Conservation (phyloP, 2,113 vertebrate species). For the Anguilla japonica region DNA sequence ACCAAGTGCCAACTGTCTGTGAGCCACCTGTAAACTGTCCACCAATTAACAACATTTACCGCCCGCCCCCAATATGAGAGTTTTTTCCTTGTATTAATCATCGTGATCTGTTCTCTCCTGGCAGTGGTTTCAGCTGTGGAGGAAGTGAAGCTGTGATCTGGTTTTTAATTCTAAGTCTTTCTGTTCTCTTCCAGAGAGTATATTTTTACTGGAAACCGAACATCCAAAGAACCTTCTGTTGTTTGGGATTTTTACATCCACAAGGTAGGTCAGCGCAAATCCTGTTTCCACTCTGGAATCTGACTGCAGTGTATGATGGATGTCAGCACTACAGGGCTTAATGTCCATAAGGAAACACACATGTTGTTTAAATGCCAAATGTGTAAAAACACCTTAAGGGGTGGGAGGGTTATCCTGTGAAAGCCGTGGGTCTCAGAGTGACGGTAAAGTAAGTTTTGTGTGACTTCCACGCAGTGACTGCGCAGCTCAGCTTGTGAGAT, state of each 20-base stretch:
- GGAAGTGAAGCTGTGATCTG: background rate
- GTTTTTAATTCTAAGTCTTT: conserved; percentile 5
- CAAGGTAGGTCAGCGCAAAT: conserved; percentile 79
- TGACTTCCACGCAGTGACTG: too few species aligned
- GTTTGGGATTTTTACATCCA: conserved; percentile 95
- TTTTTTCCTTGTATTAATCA: too few species aligned
- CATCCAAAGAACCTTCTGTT: conserved; percentile 87
- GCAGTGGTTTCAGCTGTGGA: background rate
- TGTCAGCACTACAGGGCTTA: conserved; percentile 34
- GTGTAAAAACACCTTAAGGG: too few species aligned
- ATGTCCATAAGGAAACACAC: background rate
- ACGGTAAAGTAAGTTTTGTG: too few species aligned
- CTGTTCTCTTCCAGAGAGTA: conserved; percentile 80
- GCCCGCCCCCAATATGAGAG: too few species aligned
- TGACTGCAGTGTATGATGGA: background rate
- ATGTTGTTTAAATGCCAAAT: background rate
- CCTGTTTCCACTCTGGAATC: conserved; percentile 29
- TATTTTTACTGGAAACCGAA: conserved; percentile 93
- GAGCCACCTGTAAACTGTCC: too few species aligned
- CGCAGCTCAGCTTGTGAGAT: too few species aligned
- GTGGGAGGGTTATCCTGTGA: too few species aligned
- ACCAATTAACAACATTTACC: too few species aligned
- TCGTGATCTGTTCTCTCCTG: too few species aligned
- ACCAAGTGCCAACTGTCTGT: too few species aligned
- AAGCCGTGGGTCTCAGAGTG: too few species aligned